phyloP scores from a whole-genome alignment of 2,888 invertebrate genomes.

The Acanthosepion pharaonis region DNA sequence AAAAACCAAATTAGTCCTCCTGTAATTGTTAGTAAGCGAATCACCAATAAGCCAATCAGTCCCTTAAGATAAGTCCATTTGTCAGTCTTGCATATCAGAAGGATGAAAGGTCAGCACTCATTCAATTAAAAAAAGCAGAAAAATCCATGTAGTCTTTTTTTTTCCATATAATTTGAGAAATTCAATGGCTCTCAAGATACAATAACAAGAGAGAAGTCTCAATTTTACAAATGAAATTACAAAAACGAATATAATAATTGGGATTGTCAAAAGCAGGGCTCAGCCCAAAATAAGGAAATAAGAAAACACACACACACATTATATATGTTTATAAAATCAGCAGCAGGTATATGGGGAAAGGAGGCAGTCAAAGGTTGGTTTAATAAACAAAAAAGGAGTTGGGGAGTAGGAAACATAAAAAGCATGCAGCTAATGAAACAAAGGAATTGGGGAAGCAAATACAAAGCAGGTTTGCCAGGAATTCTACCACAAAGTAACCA shows the following conservation, averaged over 20 bases:
- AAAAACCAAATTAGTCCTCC: neutral
- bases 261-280: neutral
- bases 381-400: neutral
- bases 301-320: neutral
- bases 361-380: neutral
- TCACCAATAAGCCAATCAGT: conserved; percentile 2
- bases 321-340: neutral
- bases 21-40: neutral
- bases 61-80: neutral
- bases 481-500: neutral
- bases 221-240: neutral
- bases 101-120: neutral
- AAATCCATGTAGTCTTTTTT: no score
- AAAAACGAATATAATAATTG: neutral
- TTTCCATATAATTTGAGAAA: neutral
- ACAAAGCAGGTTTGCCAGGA: neutral
- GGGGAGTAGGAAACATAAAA: neutral
- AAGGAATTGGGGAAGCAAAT: neutral
- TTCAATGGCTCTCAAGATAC: neutral
- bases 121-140: no score
- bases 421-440: conserved; percentile 4
- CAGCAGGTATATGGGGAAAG: neutral
- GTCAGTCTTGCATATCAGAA: neutral
- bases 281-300: neutral
- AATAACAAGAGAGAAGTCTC: neutral